phyloP scores from a whole-genome alignment of 2,888 invertebrate genomes.

The Synergus itoensis region DNA sequence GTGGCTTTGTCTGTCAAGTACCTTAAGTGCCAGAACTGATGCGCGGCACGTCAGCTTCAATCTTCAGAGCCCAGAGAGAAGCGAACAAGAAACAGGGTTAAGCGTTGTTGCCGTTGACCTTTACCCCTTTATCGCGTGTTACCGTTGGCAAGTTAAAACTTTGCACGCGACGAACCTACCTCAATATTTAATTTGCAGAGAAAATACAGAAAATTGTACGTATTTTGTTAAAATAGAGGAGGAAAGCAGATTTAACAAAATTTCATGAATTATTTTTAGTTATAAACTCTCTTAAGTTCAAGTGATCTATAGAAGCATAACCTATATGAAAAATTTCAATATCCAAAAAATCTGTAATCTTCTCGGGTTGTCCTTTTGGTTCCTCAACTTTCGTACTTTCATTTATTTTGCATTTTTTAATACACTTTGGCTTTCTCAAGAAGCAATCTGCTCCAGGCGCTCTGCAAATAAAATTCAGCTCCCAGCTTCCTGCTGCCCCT shows the following conservation, averaged over 20 bases:
- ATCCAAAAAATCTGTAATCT: neutral
- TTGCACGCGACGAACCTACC: neutral
- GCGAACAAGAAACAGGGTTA: constrained; percentile 36
- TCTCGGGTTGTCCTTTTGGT: neutral
- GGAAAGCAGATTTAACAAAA: neutral
- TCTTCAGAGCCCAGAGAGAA: neutral
- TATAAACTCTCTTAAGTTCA: neutral
- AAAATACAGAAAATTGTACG: too few relatives aligned
- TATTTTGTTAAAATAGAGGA: too few relatives aligned
- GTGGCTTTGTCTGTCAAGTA: constrained; percentile 22
- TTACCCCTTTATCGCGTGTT: constrained; percentile 12
- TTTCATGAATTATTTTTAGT: neutral
- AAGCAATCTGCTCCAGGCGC: constrained; percentile 34
- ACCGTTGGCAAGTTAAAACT: neutral
- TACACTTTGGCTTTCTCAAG: constrained; percentile 18
- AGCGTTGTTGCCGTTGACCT: constrained; percentile 33
- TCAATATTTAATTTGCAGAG: neutral
- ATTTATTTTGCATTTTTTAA: constrained; percentile 37
- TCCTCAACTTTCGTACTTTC: constrained; percentile 6
- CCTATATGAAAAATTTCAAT: neutral
- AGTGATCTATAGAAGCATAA: neutral
- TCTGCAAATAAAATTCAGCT: constrained; percentile 25
- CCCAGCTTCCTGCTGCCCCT: neutral
- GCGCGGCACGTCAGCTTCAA: constrained; percentile 23
- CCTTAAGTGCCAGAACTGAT: constrained; percentile 31